Percentiles rank a stretch among this genome's conserved stretches.
phyloP scores from a whole-genome alignment of 2,888 invertebrate genomes.

The Didymodactylos carnosus region DNA sequence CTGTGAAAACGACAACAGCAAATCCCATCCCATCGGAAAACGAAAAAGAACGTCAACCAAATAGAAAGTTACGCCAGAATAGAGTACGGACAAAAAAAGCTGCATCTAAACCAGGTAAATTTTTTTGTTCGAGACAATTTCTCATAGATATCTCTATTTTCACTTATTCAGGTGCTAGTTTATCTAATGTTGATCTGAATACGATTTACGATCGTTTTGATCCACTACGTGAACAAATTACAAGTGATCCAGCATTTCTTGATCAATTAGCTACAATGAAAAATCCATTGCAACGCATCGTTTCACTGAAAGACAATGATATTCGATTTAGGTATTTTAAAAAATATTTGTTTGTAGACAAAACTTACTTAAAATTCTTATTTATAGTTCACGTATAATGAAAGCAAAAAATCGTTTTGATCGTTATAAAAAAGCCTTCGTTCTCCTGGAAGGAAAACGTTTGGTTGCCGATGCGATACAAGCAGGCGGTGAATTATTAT shows the following conservation, averaged over 20 bases:
- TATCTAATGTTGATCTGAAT: neutral
- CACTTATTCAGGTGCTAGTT: no score
- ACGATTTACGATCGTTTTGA: neutral
- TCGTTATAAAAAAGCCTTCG: neutral
- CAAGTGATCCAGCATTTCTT: neutral
- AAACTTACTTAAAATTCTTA: neutral
- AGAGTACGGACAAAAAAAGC: neutral
- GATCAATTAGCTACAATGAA: neutral
- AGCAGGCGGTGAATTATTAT: neutral
- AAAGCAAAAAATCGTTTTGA: neutral
- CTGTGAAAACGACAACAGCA: no score
- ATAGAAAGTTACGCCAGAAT: no score
- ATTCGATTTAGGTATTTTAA: neutral
- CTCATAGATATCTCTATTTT: no score
- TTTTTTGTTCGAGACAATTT: no score
- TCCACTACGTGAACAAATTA: neutral
- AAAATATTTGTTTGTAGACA: neutral
- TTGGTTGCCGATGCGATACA: conserved; percentile 5
- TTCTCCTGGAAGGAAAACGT: conserved; percentile 12
- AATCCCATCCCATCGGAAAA: neutral
- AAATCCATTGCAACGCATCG: neutral
- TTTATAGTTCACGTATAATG: neutral
- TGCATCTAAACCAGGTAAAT: neutral
- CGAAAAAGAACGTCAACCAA: no score
- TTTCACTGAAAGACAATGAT: neutral